Evolutionary conservation across 2,113 vertebrate genomes (phyloP), one percentile per base, ranked within the genome.

Genomic region (Chaetodon auriga): DNA sequence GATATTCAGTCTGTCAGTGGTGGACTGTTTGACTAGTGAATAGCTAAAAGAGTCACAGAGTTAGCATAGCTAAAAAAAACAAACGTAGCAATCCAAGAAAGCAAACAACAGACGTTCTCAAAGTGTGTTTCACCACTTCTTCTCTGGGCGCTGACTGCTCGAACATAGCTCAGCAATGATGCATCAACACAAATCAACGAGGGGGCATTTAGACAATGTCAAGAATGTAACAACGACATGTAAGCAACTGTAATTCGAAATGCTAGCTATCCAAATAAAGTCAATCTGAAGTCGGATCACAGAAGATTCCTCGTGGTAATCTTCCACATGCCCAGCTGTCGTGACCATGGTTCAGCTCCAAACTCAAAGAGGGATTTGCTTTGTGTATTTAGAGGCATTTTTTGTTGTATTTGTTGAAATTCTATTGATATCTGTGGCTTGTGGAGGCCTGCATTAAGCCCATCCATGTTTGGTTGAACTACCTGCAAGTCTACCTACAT

Each of bases 161-260:
- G 57, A 76, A 77, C 53, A 12, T 55, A 51, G n/a, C 35, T 69
- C 36, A 49, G 38, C 19, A 3, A 23, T 36, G 43, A 18, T 30
- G 6, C 63, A 35, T 46, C 57, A 65, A 82, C 72, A 79, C 6
- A 45, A 71, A 65, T 68, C 60, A 72, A 21, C 43, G 36, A 0
- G 4, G 38, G 54, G 38, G 13, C 48, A 46, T 58, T 69, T 7
- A 2, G 48, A 18, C 63, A 79, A 72, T 78, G n/a, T 57, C 0
- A 81, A 78, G 48, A 81, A 81, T 78, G 64, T 57, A 78, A 78
- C 68, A 71, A 62, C 35, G 23, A 41, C 7, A 41, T 75, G 65
- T 41, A 43, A 69, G 82, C 19, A 65, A 19, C 7, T 36, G n/a
- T 53, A 38, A 54, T 6, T 62, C 45, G 23, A 58, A 71, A 43